phyloP scores from a whole-genome alignment of 1,140 invertebrate genomes.

The Meloidogyne exigua region DNA sequence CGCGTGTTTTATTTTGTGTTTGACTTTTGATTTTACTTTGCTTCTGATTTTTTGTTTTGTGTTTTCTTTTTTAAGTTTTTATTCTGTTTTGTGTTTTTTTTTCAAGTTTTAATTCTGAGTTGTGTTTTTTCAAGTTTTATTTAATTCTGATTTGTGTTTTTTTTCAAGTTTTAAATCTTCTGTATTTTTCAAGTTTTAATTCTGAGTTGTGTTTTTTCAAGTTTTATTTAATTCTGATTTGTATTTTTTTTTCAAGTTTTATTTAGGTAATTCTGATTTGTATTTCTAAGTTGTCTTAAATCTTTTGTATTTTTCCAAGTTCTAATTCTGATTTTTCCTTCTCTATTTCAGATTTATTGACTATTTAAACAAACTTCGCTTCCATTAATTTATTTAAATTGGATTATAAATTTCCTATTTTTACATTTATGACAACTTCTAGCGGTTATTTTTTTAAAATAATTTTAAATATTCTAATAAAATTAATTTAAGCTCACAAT shows the following conservation, averaged over 20 bases:
- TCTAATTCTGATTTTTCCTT: neutral
- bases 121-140: neutral
- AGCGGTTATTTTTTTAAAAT: constrained; percentile 18
- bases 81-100: neutral
- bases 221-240: neutral
- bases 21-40: constrained; percentile 10
- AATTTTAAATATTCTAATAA: neutral
- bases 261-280: neutral
- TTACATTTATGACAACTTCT: neutral
- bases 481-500: constrained; percentile 30
- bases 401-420: constrained; percentile 1
- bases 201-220: neutral
- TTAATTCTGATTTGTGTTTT: neutral
- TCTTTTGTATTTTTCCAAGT: neutral
- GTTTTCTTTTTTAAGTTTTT: constrained; percentile 4
- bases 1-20: constrained; percentile 12
- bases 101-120: neutral
- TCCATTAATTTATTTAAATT: neutral
- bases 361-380: neutral
- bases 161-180: neutral
- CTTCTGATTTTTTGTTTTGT: neutral
- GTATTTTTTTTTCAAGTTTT: neutral
- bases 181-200: neutral
- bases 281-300: no score
- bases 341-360: neutral